Conservation (phyloP, 2,888 invertebrate species). For the Ormyrus labotus region DNA sequence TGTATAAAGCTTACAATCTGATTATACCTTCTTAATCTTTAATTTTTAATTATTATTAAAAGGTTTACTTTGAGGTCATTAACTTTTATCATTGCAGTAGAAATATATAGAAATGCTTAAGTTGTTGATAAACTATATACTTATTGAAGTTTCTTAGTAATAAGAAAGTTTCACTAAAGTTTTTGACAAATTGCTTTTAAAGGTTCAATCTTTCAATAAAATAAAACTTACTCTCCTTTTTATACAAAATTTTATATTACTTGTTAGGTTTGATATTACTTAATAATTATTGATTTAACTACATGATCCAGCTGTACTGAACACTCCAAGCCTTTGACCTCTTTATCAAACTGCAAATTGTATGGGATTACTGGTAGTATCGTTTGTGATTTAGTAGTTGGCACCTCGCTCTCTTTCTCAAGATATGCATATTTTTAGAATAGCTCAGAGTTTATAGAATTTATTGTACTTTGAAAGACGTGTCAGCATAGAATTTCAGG, state of each 20-base stretch:
- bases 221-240: constrained; percentile 10
- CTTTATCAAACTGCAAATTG: constrained; percentile 45
- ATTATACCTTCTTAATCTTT: too few relatives aligned
- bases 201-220: constrained; percentile 2
- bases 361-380: constrained; percentile 42
- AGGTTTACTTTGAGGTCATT: too few relatives aligned
- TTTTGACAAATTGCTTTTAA: constrained; percentile 15
- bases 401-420: constrained; percentile 46
- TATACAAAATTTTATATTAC: too few relatives aligned
- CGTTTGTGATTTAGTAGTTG: constrained; percentile 49
- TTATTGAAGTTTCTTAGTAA: background rate
- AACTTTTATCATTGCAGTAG: too few relatives aligned
- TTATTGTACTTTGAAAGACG: constrained; percentile 19
- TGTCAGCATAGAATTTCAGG: constrained; percentile 27
- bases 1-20: too few relatives aligned
- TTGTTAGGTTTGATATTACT: background rate
- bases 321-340: constrained; percentile 37
- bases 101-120: too few relatives aligned
- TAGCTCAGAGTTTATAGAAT: constrained; percentile 41
- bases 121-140: too few relatives aligned
- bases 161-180: constrained; percentile 10
- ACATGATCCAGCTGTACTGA: constrained; percentile 5
- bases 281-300: constrained; percentile 10
- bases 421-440: constrained; percentile 54
- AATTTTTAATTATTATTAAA: too few relatives aligned